Base-by-base conservation (phyloP, 1,140 invertebrate genomes). In the Magallana angulata region DNA sequence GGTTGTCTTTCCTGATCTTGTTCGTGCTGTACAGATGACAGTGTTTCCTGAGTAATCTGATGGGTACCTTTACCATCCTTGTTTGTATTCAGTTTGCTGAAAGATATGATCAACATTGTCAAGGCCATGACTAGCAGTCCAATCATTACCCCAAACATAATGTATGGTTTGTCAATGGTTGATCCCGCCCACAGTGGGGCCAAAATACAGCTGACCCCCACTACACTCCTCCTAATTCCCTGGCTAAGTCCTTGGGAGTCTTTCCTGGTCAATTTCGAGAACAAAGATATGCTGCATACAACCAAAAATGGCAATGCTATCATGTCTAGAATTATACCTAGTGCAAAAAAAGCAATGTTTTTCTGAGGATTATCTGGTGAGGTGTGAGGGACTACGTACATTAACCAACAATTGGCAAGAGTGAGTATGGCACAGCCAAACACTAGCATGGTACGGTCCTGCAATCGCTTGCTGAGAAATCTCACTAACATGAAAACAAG, bases 201-300 rank as follows among this genome's bases (percentile, higher is more conserved):
- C 7, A 93, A 58, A 11, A 93, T 93, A 12, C 91, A 91, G 14
- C 89, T 91, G 12, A 92, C 7, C 56, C 93, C 92, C 18, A 90
- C 90, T 9, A 92, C 86, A 57, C 87, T 91, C 71, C 93, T 88
- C 58, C 93, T 89, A 57, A 93, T 82, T 18, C 93, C 93, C 64
- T 93, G 92, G 87, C 93, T 92, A 16, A 93, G 84, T 68, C 93
- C 93, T 82, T 93, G 92, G 7, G 91, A 92, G 85, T 93, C 91
- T 85, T 88, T 90, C 9, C 89, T 87, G 14, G 91, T 91, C 16
- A 93, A 84, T 84, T 93, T 93, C 3, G 93, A 93, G 81, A 90
- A 93, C 48, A 93, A 85, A 7, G 93, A 93, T 16, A 92, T 91
- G 86, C 90, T 89, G 57, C 91, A 90, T 1, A 91, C 91, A 59